Conservation (phyloP, 1,140 invertebrate genomes). For the Neodiprion pinetum region DNA sequence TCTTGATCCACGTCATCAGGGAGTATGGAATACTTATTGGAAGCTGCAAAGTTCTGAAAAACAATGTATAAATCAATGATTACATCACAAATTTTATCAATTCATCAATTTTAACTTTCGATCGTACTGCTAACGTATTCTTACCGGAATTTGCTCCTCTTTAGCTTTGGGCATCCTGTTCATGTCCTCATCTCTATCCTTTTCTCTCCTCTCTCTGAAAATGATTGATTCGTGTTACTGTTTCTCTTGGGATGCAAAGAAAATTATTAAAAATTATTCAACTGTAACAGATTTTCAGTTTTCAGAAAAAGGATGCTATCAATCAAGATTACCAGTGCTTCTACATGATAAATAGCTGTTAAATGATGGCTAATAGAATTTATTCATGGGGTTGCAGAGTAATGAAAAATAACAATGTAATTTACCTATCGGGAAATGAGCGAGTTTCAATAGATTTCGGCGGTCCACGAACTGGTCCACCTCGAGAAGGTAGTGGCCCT, state of each 20-base stretch:
- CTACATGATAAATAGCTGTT: too few species aligned
- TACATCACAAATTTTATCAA: not conserved
- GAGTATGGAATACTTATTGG: slow-evolving; percentile 66
- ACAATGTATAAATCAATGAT: slow-evolving; percentile 13
- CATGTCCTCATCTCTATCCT: slow-evolving; percentile 54
- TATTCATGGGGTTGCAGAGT: not conserved
- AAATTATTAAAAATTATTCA: not conserved
- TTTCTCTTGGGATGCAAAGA: not conserved
- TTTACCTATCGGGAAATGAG: slow-evolving; percentile 21
- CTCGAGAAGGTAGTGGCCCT: slow-evolving; percentile 35
- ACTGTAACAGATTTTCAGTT: not conserved
- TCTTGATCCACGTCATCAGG: slow-evolving; percentile 57
- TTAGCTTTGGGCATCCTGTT: slow-evolving; percentile 67
- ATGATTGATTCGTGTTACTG: slow-evolving; percentile 37
- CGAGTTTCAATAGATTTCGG: slow-evolving; percentile 29
- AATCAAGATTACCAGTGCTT: too few species aligned
- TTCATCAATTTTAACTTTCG: not conserved
- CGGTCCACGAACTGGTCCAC: slow-evolving; percentile 10
- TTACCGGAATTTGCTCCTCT: slow-evolving; percentile 69
- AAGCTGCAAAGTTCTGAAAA: slow-evolving; percentile 69
- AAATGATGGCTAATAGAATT: too few species aligned
- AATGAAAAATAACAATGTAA: slow-evolving; percentile 7
- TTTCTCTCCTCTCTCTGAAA: slow-evolving; percentile 47
- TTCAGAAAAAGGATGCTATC: not conserved
- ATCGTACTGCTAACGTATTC: slow-evolving; percentile 29